Percentiles rank a stretch among this genome's conserved stretches.
Evolutionary conservation across 2,888 invertebrate genomes (phyloP).

Genomic region (Amiota mariae): DNA sequence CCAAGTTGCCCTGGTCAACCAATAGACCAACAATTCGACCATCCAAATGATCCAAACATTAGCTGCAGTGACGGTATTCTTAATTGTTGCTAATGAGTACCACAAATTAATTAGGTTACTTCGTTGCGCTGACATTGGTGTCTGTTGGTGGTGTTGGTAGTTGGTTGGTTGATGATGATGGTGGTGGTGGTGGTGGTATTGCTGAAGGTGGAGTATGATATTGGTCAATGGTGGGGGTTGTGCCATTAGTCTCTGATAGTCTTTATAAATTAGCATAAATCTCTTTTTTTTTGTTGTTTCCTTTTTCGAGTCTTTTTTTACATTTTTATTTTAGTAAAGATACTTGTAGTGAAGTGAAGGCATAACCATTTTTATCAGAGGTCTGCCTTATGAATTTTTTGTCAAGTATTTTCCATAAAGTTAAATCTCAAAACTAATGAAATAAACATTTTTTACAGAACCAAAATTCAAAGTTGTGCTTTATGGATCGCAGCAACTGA

Average conservation of each 20-base stretch:
- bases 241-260: constrained; percentile 48
- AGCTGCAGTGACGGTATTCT: constrained; percentile 57
- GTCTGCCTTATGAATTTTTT: no score
- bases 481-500: no score
- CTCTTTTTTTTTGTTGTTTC: constrained; percentile 43
- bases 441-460: no score
- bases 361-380: no score
- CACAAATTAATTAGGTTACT: constrained; percentile 68
- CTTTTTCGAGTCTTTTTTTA: not conserved
- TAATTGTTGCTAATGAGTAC: constrained; percentile 67
- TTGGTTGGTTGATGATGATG: not conserved
- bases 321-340: constrained; percentile 31
- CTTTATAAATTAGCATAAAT: constrained; percentile 62
- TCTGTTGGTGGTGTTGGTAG: not conserved
- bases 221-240: constrained; percentile 17
- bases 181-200: not conserved
- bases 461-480: no score
- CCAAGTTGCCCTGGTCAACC: not conserved
- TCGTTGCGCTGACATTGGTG: constrained; percentile 57
- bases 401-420: no score
- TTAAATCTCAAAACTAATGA: no score
- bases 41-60: constrained; percentile 32
- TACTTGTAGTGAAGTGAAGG: no score
- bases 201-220: no score
- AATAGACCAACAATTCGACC: constrained; percentile 21